Percentiles rank a stretch among this genome's conserved stretches.
Conservation (phyloP, 1,140 invertebrate species). For the Solen grandis region DNA sequence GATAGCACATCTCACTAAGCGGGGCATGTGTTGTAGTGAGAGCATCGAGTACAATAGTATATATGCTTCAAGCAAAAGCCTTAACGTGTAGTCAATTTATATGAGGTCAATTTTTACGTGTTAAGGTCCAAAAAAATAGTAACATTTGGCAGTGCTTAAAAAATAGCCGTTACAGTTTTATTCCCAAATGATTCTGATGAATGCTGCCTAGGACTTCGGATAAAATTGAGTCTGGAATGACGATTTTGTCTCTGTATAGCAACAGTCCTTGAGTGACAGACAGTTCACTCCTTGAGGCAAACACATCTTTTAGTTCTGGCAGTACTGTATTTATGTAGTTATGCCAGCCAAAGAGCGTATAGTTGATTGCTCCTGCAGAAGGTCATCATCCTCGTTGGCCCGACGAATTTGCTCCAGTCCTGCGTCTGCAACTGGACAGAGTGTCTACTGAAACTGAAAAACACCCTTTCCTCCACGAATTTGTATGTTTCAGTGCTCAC, state of each 20-base stretch:
- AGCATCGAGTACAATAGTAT: no score
- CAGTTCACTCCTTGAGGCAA: conserved; percentile 12
- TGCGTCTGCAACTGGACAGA: neutral
- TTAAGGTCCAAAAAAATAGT: no score
- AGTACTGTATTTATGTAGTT: neutral
- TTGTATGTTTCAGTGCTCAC: neutral
- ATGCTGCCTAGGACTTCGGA: conserved; percentile 12
- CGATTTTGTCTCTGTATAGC: conserved; percentile 33
- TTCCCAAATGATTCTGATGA: conserved; percentile 50
- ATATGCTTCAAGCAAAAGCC: no score
- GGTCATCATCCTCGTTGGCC: neutral
- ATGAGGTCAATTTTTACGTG: no score
- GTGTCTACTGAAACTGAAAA: neutral
- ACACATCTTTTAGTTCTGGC: conserved; percentile 6
- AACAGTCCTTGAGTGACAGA: conserved; percentile 24
- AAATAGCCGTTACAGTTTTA: no score
- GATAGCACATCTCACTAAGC: no score
- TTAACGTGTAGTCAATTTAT: no score
- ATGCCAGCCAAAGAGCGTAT: neutral
- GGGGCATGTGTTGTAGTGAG: no score
- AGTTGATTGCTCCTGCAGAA: neutral
- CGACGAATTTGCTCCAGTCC: neutral
- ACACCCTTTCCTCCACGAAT: neutral
- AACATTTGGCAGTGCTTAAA: no score
- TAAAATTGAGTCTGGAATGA: conserved; percentile 42